Evolutionary conservation across 2,888 invertebrate genomes (phyloP).

Genomic region (Epinotia bilunana): DNA sequence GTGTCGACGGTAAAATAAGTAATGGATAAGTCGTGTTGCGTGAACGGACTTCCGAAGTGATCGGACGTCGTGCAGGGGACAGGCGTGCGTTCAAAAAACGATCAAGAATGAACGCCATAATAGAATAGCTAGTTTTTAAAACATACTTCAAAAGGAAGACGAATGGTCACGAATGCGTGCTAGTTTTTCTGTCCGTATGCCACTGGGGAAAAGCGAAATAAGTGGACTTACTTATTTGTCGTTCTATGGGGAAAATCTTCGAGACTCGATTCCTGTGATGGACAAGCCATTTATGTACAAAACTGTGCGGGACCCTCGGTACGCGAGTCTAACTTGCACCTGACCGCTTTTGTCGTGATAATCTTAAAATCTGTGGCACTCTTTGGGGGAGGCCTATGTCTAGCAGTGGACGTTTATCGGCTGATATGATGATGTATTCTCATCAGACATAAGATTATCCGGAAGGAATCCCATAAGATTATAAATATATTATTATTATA

Average conservation of each 20-base stretch:
- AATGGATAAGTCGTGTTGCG: slow-evolving; percentile 81
- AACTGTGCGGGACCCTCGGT: too few relatives aligned
- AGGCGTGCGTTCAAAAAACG: slow-evolving; percentile 19
- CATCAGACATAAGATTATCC: neutral
- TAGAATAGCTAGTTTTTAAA: neutral
- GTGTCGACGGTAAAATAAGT: slow-evolving; percentile 60
- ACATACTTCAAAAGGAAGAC: neutral
- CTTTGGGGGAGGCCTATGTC: too few relatives aligned
- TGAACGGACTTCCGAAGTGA: slow-evolving; percentile 68
- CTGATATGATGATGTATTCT: neutral
- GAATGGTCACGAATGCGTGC: neutral
- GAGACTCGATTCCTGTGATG: too few relatives aligned
- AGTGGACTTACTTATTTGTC: too few relatives aligned
- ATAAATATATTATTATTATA: too few relatives aligned
- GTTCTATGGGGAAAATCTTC: too few relatives aligned
- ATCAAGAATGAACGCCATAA: neutral
- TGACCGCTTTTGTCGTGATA: too few relatives aligned
- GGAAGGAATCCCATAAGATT: too few relatives aligned
- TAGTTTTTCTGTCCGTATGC: neutral
- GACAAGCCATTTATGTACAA: too few relatives aligned
- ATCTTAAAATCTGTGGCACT: too few relatives aligned
- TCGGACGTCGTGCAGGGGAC: slow-evolving; percentile 41
- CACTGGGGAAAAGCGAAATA: neutral
- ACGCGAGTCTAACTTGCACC: too few relatives aligned
- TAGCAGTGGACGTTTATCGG: too few relatives aligned